Evolutionary conservation across 2,113 vertebrate genomes (phyloP).

Genomic region (Lampris megalopsis): DNA sequence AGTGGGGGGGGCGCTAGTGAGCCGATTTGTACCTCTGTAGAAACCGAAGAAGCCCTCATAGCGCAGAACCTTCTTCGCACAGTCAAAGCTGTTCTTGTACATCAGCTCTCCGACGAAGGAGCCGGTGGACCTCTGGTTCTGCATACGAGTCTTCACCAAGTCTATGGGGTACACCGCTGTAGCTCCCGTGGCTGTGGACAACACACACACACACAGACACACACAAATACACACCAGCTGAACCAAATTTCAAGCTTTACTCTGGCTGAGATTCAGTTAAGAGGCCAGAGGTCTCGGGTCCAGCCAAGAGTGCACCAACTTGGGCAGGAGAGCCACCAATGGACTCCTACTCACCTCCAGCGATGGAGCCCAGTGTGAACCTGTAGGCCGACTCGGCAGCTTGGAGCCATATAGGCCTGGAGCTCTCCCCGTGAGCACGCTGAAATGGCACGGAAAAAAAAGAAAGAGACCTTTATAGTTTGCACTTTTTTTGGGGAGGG

Average conservation of each 20-base stretch:
- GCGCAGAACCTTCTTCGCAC: slow-evolving; percentile 97
- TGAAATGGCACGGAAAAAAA: slow-evolving; percentile 24
- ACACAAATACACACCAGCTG: background rate
- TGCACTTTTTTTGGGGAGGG: too few relatives aligned
- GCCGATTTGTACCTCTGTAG: slow-evolving; percentile 87
- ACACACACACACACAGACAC: background rate
- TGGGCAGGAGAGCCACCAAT: background rate
- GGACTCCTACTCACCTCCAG: slow-evolving; percentile 77
- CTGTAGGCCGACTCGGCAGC: slow-evolving; percentile 95
- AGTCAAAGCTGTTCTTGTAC: slow-evolving; percentile 99
- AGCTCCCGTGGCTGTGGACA: slow-evolving; percentile 89
- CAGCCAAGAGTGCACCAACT: background rate
- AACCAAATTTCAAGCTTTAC: too few relatives aligned
- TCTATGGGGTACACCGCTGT: slow-evolving; percentile 97
- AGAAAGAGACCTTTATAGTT: background rate
- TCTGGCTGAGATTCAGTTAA: too few relatives aligned
- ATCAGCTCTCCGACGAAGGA: slow-evolving; percentile 95
- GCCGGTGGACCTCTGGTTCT: slow-evolving; percentile 93
- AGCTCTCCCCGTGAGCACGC: slow-evolving; percentile 84
- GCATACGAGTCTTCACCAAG: slow-evolving; percentile 98
- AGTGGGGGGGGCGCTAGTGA: background rate
- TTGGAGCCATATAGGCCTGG: slow-evolving; percentile 92
- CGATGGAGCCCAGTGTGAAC: slow-evolving; percentile 94
- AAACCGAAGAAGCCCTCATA: slow-evolving; percentile 97
- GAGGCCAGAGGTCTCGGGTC: background rate